Conservation (phyloP, 2,888 invertebrate species). For the Chrysopilus asiliformis region DNA sequence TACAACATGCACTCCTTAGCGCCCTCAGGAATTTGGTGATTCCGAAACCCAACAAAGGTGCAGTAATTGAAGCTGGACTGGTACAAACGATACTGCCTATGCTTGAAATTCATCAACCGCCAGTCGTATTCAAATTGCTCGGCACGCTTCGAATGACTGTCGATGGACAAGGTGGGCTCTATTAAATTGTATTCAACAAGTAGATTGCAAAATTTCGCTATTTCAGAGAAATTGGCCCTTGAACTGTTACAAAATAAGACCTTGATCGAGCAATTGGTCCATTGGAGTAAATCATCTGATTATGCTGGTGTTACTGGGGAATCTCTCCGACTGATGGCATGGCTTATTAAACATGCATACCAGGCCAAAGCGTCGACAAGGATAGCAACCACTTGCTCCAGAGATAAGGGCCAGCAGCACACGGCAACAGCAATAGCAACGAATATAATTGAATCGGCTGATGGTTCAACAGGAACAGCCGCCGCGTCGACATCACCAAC, state of each 20-base stretch:
- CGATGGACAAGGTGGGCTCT: conserved; percentile 57
- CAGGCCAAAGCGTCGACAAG: conserved; percentile 26
- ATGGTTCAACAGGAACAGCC: conserved; percentile 15
- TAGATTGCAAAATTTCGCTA: background rate
- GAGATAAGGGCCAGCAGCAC: conserved; percentile 27
- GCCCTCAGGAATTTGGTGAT: conserved; percentile 67
- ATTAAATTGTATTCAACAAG: background rate
- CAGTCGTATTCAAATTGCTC: conserved; percentile 74
- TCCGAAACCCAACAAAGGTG: conserved; percentile 58
- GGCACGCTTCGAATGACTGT: conserved; percentile 78
- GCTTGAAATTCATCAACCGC: conserved; percentile 52
- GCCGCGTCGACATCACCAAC: background rate
- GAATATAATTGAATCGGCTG: conserved; percentile 1
- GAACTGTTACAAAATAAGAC: conserved; percentile 47
- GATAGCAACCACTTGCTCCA: conserved; percentile 29
- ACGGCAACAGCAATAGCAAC: conserved; percentile 9
- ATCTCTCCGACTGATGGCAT: conserved; percentile 63
- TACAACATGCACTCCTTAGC: conserved; percentile 41
- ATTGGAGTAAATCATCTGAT: conserved; percentile 65
- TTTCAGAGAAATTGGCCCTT: conserved; percentile 53
- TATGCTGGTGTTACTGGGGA: conserved; percentile 76
- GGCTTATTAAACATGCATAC: conserved; percentile 59
- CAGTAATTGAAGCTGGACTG: conserved; percentile 57
- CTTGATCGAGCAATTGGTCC: conserved; percentile 52
- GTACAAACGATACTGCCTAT: conserved; percentile 60